Evolutionary conservation across 1,140 invertebrate genomes (phyloP).

Genomic region (Bemisia tabaci): DNA sequence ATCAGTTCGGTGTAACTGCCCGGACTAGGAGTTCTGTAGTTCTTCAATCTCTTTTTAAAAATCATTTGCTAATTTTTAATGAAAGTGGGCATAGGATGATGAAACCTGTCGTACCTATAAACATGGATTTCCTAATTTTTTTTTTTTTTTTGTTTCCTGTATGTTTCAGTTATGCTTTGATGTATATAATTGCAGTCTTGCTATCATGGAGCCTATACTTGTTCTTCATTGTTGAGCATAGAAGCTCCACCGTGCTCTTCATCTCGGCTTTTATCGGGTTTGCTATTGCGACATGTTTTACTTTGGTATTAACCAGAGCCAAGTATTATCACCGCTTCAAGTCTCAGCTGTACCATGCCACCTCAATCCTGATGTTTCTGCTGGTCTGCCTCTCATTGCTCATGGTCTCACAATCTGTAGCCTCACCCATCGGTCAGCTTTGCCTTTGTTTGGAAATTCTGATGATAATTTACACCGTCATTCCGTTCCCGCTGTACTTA

Average conservation of each 20-base stretch:
- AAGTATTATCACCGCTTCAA: slow-evolving; percentile 49
- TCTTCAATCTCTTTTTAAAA: too few species aligned
- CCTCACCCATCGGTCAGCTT: slow-evolving; percentile 68
- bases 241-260: background rate
- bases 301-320: slow-evolving; percentile 50
- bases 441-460: slow-evolving; percentile 74
- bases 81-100: too few species aligned
- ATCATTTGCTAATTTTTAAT: too few species aligned
- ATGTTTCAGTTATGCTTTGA: slow-evolving; percentile 41
- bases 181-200: slow-evolving; percentile 41
- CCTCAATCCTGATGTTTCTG: slow-evolving; percentile 44
- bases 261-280: slow-evolving; percentile 18
- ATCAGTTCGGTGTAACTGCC: too few species aligned
- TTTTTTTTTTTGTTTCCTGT: too few species aligned
- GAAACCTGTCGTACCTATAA: too few species aligned
- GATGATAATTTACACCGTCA: slow-evolving; percentile 80
- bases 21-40: too few species aligned
- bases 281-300: slow-evolving; percentile 34
- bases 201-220: slow-evolving; percentile 42
- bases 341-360: slow-evolving; percentile 36
- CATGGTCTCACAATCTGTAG: slow-evolving; percentile 19
- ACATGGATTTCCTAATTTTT: too few species aligned
- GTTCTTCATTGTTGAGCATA: slow-evolving; percentile 18
- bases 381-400: slow-evolving; percentile 40
- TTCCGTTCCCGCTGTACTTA: slow-evolving; percentile 78